phyloP scores from a whole-genome alignment of 2,888 invertebrate genomes.

The Eremobia ochroleuca region DNA sequence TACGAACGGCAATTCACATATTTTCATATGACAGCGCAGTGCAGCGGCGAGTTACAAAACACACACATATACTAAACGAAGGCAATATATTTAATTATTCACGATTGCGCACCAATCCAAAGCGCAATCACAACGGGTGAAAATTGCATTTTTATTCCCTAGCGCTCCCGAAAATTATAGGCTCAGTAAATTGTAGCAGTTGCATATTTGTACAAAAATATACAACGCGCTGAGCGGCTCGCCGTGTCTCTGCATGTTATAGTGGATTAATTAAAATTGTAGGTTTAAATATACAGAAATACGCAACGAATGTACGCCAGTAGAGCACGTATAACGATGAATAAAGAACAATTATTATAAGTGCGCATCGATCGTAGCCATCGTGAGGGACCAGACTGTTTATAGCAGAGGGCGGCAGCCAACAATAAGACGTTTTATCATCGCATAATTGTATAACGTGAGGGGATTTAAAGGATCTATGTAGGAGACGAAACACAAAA shows the following conservation, averaged over 20 bases:
- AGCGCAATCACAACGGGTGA: conserved; percentile 80
- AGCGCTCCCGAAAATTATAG: conserved; percentile 80
- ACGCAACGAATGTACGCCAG: conserved; percentile 28
- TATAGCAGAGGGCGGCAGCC: conserved; percentile 33
- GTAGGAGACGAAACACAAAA: conserved; percentile 54
- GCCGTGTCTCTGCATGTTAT: conserved; percentile 69
- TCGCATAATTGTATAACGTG: conserved; percentile 54
- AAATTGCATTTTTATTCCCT: conserved; percentile 85
- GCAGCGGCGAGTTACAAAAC: conserved; percentile 49
- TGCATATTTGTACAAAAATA: conserved; percentile 76
- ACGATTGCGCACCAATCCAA: conserved; percentile 77
- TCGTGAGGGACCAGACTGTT: conserved; percentile 25
- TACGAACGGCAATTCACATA: conserved; percentile 20
- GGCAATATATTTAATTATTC: conserved; percentile 83
- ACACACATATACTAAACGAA: conserved; percentile 71
- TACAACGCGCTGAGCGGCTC: conserved; percentile 52
- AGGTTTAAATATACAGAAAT: conserved; percentile 57
- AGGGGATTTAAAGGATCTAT: conserved; percentile 50
- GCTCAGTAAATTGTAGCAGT: conserved; percentile 76
- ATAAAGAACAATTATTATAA: conserved; percentile 43
- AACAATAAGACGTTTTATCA: conserved; percentile 56
- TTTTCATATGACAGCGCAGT: conserved; percentile 41
- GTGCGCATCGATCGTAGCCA: conserved; percentile 18
- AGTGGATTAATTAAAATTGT: conserved; percentile 69
- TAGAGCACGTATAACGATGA: conserved; percentile 51